These are phyloP conservation scores for Litocranius walleri DNA, from an alignment of 2,113 vertebrate species.

Conservation along the genomic window DNA sequence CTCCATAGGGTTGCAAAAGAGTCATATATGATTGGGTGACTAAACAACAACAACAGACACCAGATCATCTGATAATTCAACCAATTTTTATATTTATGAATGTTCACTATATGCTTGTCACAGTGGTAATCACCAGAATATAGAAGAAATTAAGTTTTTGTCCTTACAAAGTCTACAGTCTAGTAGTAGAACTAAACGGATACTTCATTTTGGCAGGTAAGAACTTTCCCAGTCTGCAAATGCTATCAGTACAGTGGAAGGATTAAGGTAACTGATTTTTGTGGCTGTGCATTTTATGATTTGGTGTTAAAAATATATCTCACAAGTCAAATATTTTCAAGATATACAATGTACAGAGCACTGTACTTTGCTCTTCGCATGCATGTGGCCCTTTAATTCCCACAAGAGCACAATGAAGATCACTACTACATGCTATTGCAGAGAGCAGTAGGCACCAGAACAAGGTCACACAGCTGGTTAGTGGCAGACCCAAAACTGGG, in stretches of 20 bases:
- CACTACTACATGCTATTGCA: background rate
- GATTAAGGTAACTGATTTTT: background rate
- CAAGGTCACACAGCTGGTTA: background rate
- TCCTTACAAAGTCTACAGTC: background rate
- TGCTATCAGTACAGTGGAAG: background rate
- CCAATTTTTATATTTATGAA: background rate
- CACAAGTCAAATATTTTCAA: background rate
- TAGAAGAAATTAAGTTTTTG: background rate
- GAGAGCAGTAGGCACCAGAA: background rate
- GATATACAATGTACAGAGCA: background rate
- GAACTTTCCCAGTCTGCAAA: background rate
- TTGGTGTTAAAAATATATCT: background rate
- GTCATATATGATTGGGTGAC: background rate
- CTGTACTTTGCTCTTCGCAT: background rate
- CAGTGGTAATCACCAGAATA: background rate
- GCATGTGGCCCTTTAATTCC: background rate
- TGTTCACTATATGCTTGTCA: background rate
- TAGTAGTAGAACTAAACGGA: background rate
- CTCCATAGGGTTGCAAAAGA: background rate
- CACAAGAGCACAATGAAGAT: background rate
- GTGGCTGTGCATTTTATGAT: background rate
- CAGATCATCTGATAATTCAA: background rate
- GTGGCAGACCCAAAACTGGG: background rate
- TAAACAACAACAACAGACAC: background rate
- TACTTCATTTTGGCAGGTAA: background rate